Percentiles rank a stretch among this genome's conserved stretches.
phyloP scores from a whole-genome alignment of 2,113 vertebrate genomes.

The Todiramphus chloris region DNA sequence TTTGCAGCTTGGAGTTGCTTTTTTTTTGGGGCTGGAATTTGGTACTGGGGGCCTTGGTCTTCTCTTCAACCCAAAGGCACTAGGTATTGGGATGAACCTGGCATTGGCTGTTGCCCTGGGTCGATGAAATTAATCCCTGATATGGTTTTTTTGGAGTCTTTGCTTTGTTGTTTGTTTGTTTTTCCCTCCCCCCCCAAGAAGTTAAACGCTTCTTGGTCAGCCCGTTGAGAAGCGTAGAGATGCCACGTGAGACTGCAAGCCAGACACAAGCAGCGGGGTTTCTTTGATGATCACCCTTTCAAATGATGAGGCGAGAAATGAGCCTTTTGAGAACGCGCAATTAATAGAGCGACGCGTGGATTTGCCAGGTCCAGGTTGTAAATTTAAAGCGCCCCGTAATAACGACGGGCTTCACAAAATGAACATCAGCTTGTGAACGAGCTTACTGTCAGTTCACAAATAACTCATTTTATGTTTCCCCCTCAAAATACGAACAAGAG shows the following conservation, averaged over 20 bases:
- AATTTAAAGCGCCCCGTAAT: not conserved
- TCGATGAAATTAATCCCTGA: not conserved
- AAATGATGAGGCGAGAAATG: not conserved
- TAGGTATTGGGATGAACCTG: fast-evolving
- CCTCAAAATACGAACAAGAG: not conserved
- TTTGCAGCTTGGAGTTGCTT: not conserved
- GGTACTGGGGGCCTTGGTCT: fast-evolving
- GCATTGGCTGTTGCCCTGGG: not conserved
- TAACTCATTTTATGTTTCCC: not conserved
- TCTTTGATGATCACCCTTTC: not conserved
- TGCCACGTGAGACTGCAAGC: not conserved
- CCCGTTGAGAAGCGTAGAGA: not conserved
- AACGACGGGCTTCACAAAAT: not conserved
- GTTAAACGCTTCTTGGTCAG: not conserved
- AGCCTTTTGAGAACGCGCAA: not conserved
- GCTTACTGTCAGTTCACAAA: not conserved
- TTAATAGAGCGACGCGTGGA: not conserved
- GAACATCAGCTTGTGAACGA: not conserved
- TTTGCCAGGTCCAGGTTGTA: not conserved
- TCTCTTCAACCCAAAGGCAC: not conserved
- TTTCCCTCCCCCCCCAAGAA: not conserved
- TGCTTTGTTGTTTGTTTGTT: not conserved
- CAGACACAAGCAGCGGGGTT: not conserved
- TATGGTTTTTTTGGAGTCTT: not conserved
- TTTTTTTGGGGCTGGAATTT: not conserved